Evolutionary conservation across 2,113 vertebrate species (phyloP), one percentile per base, ranked within the genome.

Genomic region (Spizaetus ornatus): DNA sequence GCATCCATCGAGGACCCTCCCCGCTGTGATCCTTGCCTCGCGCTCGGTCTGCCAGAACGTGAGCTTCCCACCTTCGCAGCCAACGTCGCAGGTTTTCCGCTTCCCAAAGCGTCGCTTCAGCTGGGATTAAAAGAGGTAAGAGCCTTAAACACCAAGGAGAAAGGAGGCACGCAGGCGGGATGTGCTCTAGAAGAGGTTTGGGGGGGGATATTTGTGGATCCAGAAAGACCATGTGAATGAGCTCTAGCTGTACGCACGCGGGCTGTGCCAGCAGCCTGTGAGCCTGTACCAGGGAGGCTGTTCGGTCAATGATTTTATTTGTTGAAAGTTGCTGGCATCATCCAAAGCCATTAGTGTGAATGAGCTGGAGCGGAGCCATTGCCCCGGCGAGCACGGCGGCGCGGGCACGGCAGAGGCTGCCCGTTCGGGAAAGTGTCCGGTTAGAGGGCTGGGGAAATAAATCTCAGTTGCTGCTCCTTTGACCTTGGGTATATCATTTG

Each of bases 51-150:
- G 34, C 86, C 53, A 45, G 83, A 58, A 7, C 69, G 71, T 36
- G 27, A 86, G 45, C 67, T 66, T 40, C 52, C 55, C 77, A 72
- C 53, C 94, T 77, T 29, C 66, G 10, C 70, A 56, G 69, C 36
- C 86, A 52, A 17, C 29, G 0, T 3, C 22, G 0, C 82, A 19
- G 55, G 43, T 16, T 72, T 81, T 88, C 45, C 7, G 0, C 67
- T 81, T 42, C 38, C 71, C 82, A 32, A 31, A 80, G n/a, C 42
- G 0, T 36, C 10, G 1, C 73, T 85, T 63, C 91, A 43, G 70
- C 91, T 16, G 55, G 65, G 56, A 72, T 86, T 70, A 40, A 27
- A 62, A 71, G 83, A 97, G 96, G 95, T 96, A 92, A 95, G 95
- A 90, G 79, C 85, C 71, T 72, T n/a, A 9, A 72, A 27, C 13